These are phyloP conservation scores for Therioaphis trifolii DNA, from an alignment of 2,888 invertebrate genomes.

Conservation along the genomic window DNA sequence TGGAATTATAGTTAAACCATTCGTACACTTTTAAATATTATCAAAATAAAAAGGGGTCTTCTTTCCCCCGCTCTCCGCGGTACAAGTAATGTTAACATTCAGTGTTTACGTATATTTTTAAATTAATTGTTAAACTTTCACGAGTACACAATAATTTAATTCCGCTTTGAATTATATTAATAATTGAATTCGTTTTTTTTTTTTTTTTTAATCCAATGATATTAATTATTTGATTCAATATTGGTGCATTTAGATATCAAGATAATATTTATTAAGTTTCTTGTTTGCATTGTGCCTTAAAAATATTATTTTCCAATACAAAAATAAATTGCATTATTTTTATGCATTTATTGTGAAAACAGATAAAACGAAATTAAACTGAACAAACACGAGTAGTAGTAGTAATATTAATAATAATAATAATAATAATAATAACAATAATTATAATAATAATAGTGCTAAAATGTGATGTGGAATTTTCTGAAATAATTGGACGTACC, in stretches of 20 bases:
- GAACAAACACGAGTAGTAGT: background rate
- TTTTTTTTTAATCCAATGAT: background rate
- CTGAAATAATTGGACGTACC: too few relatives aligned
- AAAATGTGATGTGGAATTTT: too few relatives aligned
- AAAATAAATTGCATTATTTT: background rate
- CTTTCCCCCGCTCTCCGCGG: background rate
- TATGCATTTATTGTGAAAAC: background rate
- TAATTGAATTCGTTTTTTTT: background rate
- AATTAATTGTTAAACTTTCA: conserved; percentile 25
- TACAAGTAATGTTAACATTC: background rate
- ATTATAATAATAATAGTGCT: too few relatives aligned
- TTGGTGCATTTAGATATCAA: background rate
- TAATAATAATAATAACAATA: too few relatives aligned
- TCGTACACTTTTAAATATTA: background rate
- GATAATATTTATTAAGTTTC: background rate
- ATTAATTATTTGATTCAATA: background rate
- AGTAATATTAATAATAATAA: too few relatives aligned
- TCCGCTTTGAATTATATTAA: background rate
- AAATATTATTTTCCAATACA: background rate
- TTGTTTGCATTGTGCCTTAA: background rate
- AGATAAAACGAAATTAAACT: background rate
- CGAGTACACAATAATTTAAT: background rate
- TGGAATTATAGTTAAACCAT: too few relatives aligned
- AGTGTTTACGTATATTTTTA: background rate
- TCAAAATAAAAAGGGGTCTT: background rate